phyloP scores from a whole-genome alignment of 2,113 vertebrate genomes.

The Brachyhypopomus gauderio region DNA sequence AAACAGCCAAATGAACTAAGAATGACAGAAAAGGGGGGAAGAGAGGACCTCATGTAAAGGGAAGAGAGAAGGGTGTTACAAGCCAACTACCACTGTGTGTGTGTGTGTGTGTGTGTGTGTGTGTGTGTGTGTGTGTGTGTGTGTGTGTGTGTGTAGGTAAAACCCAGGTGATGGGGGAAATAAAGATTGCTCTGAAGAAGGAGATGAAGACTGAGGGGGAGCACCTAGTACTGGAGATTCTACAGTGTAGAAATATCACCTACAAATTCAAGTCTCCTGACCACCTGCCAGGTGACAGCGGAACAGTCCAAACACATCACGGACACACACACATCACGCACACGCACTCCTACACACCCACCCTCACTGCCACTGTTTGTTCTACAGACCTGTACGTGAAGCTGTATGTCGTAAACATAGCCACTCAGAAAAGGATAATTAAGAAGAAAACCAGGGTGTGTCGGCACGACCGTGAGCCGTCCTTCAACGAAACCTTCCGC shows the following conservation, averaged over 20 bases:
- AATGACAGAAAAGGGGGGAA: not conserved
- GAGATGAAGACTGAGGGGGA: constrained; percentile 98
- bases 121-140: constrained; percentile 36
- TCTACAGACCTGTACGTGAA: constrained; percentile 94
- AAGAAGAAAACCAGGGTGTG: constrained; percentile 99
- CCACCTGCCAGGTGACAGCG: constrained; percentile 88
- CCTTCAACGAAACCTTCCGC: constrained; percentile 96
- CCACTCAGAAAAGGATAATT: constrained; percentile 95
- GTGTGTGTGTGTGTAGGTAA: constrained; percentile 77
- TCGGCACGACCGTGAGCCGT: constrained; percentile 96
- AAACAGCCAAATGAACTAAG: not conserved
- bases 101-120: constrained; percentile 2
- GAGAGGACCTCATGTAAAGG: constrained; percentile 77
- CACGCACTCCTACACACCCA: not conserved
- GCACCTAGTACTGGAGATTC: constrained; percentile 93
- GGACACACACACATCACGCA: not conserved
- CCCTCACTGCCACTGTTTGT: constrained; percentile 6
- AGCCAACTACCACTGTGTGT: constrained; percentile 26
- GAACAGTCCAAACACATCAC: not conserved
- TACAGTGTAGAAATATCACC: constrained; percentile 98
- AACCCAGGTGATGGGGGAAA: constrained; percentile 97
- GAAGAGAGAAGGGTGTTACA: constrained; percentile 56
- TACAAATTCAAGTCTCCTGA: constrained; percentile 98
- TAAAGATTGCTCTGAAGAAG: constrained; percentile 96
- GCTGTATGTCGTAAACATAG: constrained; percentile 93